phyloP scores from a whole-genome alignment of 2,797 vertebrate species.

The Sebastes hopkinsi region DNA sequence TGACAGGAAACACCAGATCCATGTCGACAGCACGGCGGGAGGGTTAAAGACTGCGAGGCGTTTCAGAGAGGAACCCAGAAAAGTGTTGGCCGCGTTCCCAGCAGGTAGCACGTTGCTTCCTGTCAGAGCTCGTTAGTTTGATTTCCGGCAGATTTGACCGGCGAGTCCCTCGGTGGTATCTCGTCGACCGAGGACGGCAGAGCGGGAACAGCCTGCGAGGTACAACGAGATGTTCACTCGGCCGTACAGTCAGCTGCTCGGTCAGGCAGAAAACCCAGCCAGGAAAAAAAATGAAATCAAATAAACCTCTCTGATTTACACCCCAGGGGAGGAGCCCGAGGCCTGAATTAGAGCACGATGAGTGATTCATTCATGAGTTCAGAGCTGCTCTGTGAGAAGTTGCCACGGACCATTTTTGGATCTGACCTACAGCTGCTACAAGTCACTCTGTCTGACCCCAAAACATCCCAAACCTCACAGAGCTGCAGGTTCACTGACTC shows the following conservation, averaged over 20 bases:
- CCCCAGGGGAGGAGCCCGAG: constrained; percentile 22
- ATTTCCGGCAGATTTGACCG: constrained; percentile 56
- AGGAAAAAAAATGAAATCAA: constrained; percentile 28
- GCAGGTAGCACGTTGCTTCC: constrained; percentile 63
- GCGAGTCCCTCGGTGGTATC: constrained; percentile 54
- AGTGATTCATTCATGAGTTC: constrained; percentile 50
- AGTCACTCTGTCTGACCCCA: background rate
- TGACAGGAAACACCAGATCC: constrained; percentile 32
- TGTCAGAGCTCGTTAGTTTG: constrained; percentile 66
- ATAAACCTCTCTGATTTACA: constrained; percentile 36
- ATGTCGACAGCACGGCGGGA: constrained; percentile 21
- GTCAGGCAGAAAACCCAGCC: constrained; percentile 48
- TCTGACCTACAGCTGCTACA: constrained; percentile 12
- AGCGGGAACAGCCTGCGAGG: constrained; percentile 63
- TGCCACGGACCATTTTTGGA: background rate
- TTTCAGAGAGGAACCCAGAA: constrained; percentile 31
- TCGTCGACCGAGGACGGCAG: constrained; percentile 25
- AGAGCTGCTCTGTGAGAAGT: background rate
- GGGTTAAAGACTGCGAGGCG: constrained; percentile 25
- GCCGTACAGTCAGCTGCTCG: constrained; percentile 37
- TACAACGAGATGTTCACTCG: constrained; percentile 47
- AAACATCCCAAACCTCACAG: background rate
- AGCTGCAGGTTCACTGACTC: background rate
- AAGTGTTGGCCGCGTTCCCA: constrained; percentile 49
- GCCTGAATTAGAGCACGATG: constrained; percentile 17